A percentile compares a stretch with the other conserved stretches of the same genome.
Conservation (phyloP, 2,888 invertebrate genomes). For the Lasioglossum morio region DNA sequence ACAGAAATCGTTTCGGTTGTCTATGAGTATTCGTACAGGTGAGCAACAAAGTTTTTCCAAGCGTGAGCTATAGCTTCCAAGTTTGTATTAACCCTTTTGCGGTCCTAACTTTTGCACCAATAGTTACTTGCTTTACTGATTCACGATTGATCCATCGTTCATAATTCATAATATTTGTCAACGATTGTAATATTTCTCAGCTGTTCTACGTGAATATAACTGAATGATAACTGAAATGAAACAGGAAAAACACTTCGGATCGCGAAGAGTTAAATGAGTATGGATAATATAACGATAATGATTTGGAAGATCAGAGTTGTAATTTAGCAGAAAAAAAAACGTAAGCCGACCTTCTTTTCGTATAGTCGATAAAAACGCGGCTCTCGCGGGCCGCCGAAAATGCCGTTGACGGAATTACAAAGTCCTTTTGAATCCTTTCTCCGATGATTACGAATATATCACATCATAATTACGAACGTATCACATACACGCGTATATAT, state of each 20-base stretch:
- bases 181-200: background rate
- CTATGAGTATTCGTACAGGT: background rate
- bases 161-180: background rate
- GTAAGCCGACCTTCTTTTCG: background rate
- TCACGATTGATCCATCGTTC: background rate
- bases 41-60: background rate
- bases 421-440: slow-evolving; percentile 40
- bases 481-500: slow-evolving; percentile 58
- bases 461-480: slow-evolving; percentile 69
- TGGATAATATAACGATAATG: background rate
- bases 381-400: slow-evolving; percentile 34
- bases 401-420: slow-evolving; percentile 62
- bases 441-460: slow-evolving; percentile 62
- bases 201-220: too few relatives aligned
- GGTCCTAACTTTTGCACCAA: background rate
- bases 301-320: background rate
- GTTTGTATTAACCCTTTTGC: background rate
- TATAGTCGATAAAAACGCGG: background rate
- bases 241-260: background rate
- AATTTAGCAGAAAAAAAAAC: background rate
- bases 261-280: background rate
- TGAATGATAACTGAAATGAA: background rate
- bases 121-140: too few relatives aligned
- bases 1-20: background rate
- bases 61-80: background rate